Evolutionary conservation across 2,888 invertebrate species (phyloP).

Genomic region (Megalurothrips usitatus): DNA sequence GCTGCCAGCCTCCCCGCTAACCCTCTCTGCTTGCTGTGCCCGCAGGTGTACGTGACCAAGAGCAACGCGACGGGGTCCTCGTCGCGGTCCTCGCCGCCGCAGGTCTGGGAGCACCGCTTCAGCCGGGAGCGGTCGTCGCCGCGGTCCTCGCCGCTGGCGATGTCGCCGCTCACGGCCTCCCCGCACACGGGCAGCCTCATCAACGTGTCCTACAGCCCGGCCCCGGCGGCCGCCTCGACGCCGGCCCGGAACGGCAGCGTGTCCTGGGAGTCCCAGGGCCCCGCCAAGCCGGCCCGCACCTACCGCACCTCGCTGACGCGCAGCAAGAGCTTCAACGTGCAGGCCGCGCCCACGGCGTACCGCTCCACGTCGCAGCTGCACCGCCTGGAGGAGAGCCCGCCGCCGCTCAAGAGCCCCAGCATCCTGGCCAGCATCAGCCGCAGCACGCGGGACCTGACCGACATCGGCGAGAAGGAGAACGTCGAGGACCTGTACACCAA

Average conservation of each 20-base stretch:
- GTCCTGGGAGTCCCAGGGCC: constrained; percentile 50
- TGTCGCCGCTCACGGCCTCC: constrained; percentile 31
- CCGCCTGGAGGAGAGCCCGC: constrained; percentile 63
- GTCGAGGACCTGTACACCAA: constrained; percentile 33
- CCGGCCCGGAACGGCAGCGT: constrained; percentile 38
- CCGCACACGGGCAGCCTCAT: constrained; percentile 40
- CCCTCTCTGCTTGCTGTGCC: constrained; percentile 27
- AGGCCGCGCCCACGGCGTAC: constrained; percentile 55
- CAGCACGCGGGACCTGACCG: constrained; percentile 72
- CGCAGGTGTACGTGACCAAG: constrained; percentile 38
- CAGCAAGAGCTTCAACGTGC: constrained; percentile 82
- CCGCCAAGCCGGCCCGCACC: constrained; percentile 73
- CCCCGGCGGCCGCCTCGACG: constrained; percentile 46
- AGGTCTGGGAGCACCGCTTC: constrained; percentile 36
- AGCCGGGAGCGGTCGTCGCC: constrained; percentile 30
- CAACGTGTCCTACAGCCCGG: constrained; percentile 43
- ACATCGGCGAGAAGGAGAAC: constrained; percentile 49
- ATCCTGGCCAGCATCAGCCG: constrained; percentile 80
- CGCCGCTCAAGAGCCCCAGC: constrained; percentile 76
- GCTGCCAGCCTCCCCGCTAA: not conserved
- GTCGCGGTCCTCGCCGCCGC: constrained; percentile 51
- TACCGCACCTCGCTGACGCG: constrained; percentile 69
- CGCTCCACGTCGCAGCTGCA: constrained; percentile 71
- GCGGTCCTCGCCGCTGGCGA: constrained; percentile 29
- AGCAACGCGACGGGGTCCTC: constrained; percentile 36